Evolutionary conservation across 2,113 vertebrate genomes (phyloP), one percentile per base, ranked within the genome.

Genomic region (Gymnocephalus cernua): DNA sequence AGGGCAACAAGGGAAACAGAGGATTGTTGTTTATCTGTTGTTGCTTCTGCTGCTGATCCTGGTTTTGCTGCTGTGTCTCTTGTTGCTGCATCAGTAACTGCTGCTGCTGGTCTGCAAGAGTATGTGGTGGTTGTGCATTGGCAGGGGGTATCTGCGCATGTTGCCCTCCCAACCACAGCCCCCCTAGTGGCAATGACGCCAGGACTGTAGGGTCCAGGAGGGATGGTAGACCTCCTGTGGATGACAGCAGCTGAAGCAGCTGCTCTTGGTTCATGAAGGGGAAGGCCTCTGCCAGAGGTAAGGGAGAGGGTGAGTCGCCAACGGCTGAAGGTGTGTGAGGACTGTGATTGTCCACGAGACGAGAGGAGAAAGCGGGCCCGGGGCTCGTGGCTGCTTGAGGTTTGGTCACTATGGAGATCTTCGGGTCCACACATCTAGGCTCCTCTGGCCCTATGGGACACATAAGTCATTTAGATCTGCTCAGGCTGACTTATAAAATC

Each of bases 181-280:
- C 92, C 14, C 95, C 95, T 3, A 97, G 89, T 56, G 95, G 94
- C 89, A 97, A 89, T 13, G 95, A 95, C 47, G 95, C 95, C 68
- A 97, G 92, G 41, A 94, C 78, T 44, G 93, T 47, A 23, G 94
- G 90, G 86, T 94, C 94, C 86, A 94, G 81, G 35, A 95, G 88
- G 63, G 95, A 94, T 61, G 95, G 95, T 0, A 95, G 90, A 29
- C 93, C 93, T 68, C 92, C 91, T 56, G 90, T 92, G 80, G 93
- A 89, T 47, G 95, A 96, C 72, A 96, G 91, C 51, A 97, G 93
- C 62, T 96, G 95, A 80, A 97, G 95, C 44, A 96, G 95, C 90
- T 97, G 96, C 74, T 98, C 96, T 66, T 96, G 97, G 79, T 94
- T 96, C 90, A 96, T 96, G 88, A 97, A 96, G n/a, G 96, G 95